These are phyloP conservation scores for Heterohyrax brucei DNA, from an alignment of 2,797 vertebrate genomes.

Conservation along the genomic window DNA sequence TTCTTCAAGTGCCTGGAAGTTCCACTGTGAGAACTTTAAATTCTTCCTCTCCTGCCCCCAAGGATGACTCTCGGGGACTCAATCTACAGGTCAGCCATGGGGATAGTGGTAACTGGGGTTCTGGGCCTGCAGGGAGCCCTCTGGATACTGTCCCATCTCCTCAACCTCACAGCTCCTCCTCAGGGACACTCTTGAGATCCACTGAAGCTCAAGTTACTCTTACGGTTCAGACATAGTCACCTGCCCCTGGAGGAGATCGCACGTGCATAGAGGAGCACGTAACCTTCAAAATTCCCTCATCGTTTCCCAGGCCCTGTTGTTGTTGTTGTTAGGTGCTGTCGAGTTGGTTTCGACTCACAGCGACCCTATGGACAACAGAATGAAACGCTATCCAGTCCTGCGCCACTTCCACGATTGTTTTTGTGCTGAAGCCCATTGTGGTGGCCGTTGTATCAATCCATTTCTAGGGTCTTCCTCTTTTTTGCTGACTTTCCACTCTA, in stretches of 20 bases:
- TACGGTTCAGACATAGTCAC: background rate
- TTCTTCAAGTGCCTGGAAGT: background rate
- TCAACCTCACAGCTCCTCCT: too few species aligned
- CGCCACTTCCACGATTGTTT: too few species aligned
- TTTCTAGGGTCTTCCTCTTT: too few species aligned
- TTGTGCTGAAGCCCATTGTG: too few species aligned
- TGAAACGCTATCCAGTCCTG: too few species aligned
- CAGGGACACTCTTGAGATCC: background rate
- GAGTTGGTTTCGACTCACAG: too few species aligned
- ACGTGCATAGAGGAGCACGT: accelerated
- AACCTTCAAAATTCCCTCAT: background rate
- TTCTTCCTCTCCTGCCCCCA: background rate
- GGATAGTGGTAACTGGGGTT: background rate
- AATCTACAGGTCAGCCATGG: background rate
- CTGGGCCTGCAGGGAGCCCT: background rate
- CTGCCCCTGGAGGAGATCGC: background rate
- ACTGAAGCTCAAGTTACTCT: background rate
- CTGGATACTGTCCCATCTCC: background rate
- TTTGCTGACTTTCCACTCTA: too few species aligned
- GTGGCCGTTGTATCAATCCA: too few species aligned
- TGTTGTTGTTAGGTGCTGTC: too few species aligned
- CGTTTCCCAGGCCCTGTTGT: background rate
- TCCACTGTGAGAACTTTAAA: background rate
- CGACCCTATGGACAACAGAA: too few species aligned
- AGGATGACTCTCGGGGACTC: background rate